Conservation (phyloP, 2,888 invertebrate genomes). For the Drosophila macrospina region DNA sequence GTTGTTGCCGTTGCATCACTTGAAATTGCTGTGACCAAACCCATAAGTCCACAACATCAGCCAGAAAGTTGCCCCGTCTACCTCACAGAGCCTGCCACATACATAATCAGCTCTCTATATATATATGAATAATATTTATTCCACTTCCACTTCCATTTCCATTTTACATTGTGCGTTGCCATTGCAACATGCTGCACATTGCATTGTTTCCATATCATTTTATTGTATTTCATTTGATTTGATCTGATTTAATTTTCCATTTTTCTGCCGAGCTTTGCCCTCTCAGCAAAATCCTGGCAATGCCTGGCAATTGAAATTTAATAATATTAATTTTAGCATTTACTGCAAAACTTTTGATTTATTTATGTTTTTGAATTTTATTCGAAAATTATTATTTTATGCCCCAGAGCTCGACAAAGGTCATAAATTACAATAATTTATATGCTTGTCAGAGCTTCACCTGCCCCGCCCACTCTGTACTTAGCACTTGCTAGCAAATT, state of each 20-base stretch:
- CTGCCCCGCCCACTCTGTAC: neutral
- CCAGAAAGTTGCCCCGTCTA: constrained; percentile 51
- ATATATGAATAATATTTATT: constrained; percentile 8
- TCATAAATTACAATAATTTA: constrained; percentile 41
- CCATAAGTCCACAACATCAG: constrained; percentile 20
- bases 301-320: constrained; percentile 34
- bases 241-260: constrained; percentile 48
- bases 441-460: constrained; percentile 1
- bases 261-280: constrained; percentile 64
- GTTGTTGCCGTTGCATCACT: constrained; percentile 36
- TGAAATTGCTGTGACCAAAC: constrained; percentile 34
- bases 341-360: constrained; percentile 43
- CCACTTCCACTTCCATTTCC: constrained; percentile 40
- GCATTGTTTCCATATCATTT: constrained; percentile 17
- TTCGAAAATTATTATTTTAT: constrained; percentile 42
- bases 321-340: constrained; percentile 69
- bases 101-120: constrained; percentile 24
- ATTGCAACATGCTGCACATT: constrained; percentile 18
- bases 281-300: constrained; percentile 7
- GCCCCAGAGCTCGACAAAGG: constrained; percentile 3
- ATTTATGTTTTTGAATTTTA: constrained; percentile 56
- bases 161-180: constrained; percentile 39
- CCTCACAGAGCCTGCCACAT: constrained; percentile 10
- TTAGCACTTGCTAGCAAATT: neutral
- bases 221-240: constrained; percentile 23